Conservation (phyloP, 2,888 invertebrate genomes). For the Abrostola triplasia region DNA sequence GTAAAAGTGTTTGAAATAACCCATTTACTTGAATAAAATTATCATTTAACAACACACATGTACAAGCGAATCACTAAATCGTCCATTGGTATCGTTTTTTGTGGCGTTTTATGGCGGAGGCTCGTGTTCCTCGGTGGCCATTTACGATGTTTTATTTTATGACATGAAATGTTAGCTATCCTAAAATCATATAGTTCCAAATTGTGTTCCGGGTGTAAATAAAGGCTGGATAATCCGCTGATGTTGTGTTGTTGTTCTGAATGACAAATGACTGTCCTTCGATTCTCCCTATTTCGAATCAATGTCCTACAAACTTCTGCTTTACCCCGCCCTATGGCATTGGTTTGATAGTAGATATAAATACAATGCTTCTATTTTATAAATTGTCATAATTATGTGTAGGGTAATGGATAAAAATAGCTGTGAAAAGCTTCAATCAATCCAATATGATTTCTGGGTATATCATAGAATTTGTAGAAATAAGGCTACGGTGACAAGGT, state of each 20-base stretch:
- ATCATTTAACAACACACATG: conserved; percentile 3
- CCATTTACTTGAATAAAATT: conserved; percentile 2
- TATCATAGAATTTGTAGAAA: too few species aligned
- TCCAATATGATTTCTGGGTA: too few species aligned
- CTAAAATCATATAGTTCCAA: background rate
- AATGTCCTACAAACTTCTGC: background rate
- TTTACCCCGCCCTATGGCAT: background rate
- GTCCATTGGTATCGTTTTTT: background rate
- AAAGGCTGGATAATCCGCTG: conserved; percentile 2
- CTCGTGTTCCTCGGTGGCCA: background rate
- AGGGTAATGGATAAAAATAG: too few species aligned
- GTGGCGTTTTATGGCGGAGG: background rate
- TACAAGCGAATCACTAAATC: background rate
- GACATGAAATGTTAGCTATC: conserved; percentile 1
- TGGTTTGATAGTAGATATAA: too few species aligned
- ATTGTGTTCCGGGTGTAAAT: background rate
- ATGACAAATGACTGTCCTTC: background rate
- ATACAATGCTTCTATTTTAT: too few species aligned
- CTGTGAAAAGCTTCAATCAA: too few species aligned
- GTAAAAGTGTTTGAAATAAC: conserved; percentile 1
- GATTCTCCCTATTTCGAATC: background rate
- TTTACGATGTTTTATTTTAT: conserved; percentile 5
- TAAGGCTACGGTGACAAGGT: too few species aligned
- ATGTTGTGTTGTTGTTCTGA: conserved; percentile 1
- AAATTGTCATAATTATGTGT: too few species aligned